phyloP scores from a whole-genome alignment of 2,888 invertebrate species.

The Gryllus longicercus region DNA sequence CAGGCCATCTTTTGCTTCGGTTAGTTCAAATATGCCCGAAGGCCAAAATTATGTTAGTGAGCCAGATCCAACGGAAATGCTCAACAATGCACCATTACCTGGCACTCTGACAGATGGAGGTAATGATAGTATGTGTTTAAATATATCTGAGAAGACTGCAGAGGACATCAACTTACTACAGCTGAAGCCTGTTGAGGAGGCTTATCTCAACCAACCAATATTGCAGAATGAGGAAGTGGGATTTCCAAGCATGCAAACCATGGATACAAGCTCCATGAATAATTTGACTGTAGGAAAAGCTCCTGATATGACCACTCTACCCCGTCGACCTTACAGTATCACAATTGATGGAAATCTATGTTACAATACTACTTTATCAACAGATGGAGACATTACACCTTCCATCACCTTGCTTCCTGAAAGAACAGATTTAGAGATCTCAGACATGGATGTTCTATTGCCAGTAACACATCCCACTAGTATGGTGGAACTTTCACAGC shows the following conservation, averaged over 20 bases:
- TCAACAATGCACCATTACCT: too few species aligned
- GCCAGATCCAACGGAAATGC: not conserved
- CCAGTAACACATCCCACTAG: not conserved
- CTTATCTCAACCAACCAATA: not conserved
- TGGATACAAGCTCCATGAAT: too few species aligned
- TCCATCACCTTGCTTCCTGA: not conserved
- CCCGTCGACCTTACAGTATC: conserved; percentile 29
- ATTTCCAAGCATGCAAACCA: not conserved
- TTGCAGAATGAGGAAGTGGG: not conserved
- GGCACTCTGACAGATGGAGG: too few species aligned
- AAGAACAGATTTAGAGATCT: not conserved
- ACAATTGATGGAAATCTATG: conserved; percentile 33
- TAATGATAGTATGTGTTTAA: too few species aligned
- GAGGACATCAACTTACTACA: not conserved
- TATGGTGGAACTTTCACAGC: too few species aligned
- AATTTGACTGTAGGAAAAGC: not conserved
- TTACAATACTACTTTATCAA: conserved; percentile 26
- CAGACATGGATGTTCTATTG: not conserved
- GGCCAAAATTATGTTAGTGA: conserved; percentile 19
- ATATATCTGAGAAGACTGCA: not conserved
- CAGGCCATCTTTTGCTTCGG: conserved; percentile 24
- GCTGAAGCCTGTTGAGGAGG: conserved; percentile 2
- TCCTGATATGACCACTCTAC: not conserved
- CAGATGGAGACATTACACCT: not conserved
- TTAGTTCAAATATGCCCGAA: conserved; percentile 6